Conservation (phyloP, 2,888 invertebrate species). For the Machimus rusticus region DNA sequence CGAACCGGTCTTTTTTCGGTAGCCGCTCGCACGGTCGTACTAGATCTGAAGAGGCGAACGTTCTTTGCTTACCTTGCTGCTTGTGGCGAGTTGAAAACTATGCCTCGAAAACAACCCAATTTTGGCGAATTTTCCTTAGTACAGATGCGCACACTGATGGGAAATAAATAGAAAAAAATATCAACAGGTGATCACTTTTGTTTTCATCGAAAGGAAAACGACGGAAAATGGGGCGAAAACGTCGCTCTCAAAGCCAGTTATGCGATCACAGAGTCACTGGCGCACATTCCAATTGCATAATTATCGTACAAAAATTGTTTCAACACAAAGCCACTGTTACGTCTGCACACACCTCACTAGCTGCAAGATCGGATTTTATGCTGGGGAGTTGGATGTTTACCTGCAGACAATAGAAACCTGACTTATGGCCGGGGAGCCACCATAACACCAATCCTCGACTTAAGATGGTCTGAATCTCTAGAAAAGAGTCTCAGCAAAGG, state of each 20-base stretch:
- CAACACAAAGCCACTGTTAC: neutral
- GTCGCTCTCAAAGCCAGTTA: neutral
- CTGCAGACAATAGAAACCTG: neutral
- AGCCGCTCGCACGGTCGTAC: neutral
- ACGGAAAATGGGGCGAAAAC: neutral
- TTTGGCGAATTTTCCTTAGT: slow-evolving; percentile 57
- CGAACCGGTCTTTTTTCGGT: slow-evolving; percentile 18
- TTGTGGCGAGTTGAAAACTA: slow-evolving; percentile 59
- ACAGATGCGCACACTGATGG: neutral
- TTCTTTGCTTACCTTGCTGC: slow-evolving; percentile 54
- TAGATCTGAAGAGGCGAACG: neutral
- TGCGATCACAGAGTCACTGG: slow-evolving; percentile 17
- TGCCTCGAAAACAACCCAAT: slow-evolving; percentile 63
- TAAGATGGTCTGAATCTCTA: neutral
- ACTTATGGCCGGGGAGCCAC: neutral
- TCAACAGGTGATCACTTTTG: slow-evolving; percentile 1
- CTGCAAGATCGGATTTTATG: neutral
- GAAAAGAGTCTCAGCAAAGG: neutral
- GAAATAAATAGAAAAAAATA: neutral
- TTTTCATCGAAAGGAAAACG: neutral
- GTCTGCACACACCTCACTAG: neutral
- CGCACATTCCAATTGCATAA: slow-evolving; percentile 38
- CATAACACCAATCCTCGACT: neutral
- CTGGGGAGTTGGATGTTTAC: neutral
- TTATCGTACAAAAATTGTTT: neutral